These are phyloP conservation scores for Pandemis corylana DNA, from an alignment of 2,888 invertebrate genomes.

Conservation along the genomic window DNA sequence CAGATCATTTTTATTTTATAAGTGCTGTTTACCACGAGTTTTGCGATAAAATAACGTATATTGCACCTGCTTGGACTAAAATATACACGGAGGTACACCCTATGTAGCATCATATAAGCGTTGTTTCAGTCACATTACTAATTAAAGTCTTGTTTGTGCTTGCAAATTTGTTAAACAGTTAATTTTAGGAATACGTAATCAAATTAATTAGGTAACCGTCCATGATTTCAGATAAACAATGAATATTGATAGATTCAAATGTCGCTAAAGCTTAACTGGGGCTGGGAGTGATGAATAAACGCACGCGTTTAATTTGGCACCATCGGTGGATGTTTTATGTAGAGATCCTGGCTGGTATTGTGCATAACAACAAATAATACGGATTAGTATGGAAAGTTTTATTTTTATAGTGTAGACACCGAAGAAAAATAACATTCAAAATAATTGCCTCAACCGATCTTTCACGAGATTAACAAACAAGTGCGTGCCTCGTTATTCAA, in stretches of 20 bases:
- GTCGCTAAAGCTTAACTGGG: conserved; percentile 18
- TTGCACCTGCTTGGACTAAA: conserved; percentile 13
- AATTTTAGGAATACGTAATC: conserved; percentile 59
- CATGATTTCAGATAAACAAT: conserved; percentile 51
- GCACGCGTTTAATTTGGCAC: conserved; percentile 15
- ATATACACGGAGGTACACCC: conserved; percentile 38
- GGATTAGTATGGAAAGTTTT: not conserved
- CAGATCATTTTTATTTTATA: not conserved
- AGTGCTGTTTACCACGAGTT: not conserved
- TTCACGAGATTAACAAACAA: conserved; percentile 11
- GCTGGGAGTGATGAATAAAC: conserved; percentile 16
- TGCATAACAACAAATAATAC: not conserved
- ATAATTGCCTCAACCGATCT: conserved; percentile 13
- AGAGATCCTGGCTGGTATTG: not conserved
- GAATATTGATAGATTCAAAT: conserved; percentile 56
- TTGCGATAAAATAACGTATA: not conserved
- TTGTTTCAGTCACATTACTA: conserved; percentile 40
- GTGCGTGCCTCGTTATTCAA: conserved; percentile 21
- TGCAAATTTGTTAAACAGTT: conserved; percentile 62
- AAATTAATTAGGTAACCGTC: conserved; percentile 51
- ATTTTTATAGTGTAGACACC: not conserved
- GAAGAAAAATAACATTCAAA: not conserved
- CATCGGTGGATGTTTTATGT: not conserved
- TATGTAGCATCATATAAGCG: conserved; percentile 13
- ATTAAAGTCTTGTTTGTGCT: conserved; percentile 54